Evolutionary conservation across 2,888 invertebrate species (phyloP).

Genomic region (Mechanitis mazaeus): DNA sequence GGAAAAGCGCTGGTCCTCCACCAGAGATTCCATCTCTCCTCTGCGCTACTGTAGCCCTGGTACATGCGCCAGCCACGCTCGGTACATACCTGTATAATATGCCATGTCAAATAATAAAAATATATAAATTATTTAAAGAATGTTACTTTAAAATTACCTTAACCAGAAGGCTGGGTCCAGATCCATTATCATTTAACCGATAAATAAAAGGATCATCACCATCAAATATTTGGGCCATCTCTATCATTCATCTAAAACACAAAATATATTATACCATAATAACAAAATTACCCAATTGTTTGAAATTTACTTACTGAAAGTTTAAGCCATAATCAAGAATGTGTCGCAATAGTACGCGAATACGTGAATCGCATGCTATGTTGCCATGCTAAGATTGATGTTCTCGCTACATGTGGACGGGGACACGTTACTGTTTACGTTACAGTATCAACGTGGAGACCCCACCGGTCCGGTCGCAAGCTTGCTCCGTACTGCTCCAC

Average conservation of each 20-base stretch:
- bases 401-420: constrained; percentile 33
- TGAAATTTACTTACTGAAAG: constrained; percentile 11
- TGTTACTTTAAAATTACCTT: constrained; percentile 71
- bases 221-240: constrained; percentile 61
- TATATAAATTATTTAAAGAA: neutral
- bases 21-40: constrained; percentile 90
- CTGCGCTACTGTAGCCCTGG: constrained; percentile 72
- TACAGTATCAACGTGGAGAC: constrained; percentile 21
- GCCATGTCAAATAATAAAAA: neutral
- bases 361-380: constrained; percentile 24
- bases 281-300: neutral
- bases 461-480: too few relatives aligned
- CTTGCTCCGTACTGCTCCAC: neutral
- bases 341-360: constrained; percentile 13
- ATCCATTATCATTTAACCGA: constrained; percentile 84
- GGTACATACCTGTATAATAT: constrained; percentile 78
- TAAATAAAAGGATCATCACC: constrained; percentile 84
- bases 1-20: constrained; percentile 89
- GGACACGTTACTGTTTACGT: constrained; percentile 37
- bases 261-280: neutral
- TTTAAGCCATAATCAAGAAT: constrained; percentile 12
- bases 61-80: constrained; percentile 90
- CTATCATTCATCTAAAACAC: neutral
- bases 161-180: constrained; percentile 82
- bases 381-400: constrained; percentile 23